phyloP scores from a whole-genome alignment of 2,113 vertebrate species.

The Bos indicus region DNA sequence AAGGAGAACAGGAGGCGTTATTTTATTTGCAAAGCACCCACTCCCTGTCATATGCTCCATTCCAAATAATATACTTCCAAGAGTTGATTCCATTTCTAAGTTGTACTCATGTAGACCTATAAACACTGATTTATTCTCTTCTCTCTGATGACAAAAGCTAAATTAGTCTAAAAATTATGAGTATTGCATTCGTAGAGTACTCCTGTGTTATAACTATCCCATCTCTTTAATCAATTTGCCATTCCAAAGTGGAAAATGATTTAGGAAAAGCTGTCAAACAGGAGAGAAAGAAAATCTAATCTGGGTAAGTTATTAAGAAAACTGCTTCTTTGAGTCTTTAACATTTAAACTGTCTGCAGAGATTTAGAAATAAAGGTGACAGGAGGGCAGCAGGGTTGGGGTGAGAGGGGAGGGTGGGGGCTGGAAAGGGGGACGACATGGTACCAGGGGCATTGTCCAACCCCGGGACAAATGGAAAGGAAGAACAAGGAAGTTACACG shows the following conservation, averaged over 20 bases:
- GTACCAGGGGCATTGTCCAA: not conserved
- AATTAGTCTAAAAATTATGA: constrained; percentile 49
- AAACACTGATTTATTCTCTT: constrained; percentile 25
- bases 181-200: not conserved
- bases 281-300: constrained; percentile 34
- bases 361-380: not conserved
- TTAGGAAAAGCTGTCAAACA: constrained; percentile 41
- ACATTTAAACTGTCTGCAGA: not conserved
- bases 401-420: rapidly evolving
- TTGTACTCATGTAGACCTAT: not conserved
- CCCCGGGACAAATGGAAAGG: not conserved
- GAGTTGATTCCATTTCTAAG: not conserved
- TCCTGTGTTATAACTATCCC: not conserved
- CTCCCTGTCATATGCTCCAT: not conserved
- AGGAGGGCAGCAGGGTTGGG: rapidly evolving
- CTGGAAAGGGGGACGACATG: rapidly evolving
- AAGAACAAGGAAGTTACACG: not conserved
- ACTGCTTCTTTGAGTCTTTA: not conserved
- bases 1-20: not conserved
- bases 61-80: not conserved
- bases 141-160: constrained; percentile 38
- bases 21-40: not conserved
- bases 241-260: constrained; percentile 46
- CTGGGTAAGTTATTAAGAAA: constrained; percentile 17
- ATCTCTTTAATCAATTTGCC: constrained; percentile 44